Percentiles rank a stretch among this genome's conserved stretches.
Conservation (phyloP, 2,113 vertebrate species). For the Sisor rabdophorus region DNA sequence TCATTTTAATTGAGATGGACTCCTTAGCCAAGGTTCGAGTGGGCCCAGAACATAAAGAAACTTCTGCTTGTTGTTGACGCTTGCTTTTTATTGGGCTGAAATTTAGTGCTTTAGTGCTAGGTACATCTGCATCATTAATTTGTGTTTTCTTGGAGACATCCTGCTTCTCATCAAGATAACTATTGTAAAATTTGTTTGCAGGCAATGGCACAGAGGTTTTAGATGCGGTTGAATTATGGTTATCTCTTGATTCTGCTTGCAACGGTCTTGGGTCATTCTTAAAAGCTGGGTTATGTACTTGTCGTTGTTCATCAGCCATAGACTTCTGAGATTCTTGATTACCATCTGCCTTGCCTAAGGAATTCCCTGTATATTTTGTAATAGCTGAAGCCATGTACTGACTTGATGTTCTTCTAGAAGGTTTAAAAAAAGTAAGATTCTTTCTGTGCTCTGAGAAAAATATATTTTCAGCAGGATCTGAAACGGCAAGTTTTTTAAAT, state of each 20-base stretch:
- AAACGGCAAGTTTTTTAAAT: slow-evolving; percentile 49
- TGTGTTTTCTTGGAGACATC: slow-evolving; percentile 34
- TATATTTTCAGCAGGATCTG: slow-evolving; percentile 48
- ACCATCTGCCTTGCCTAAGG: slow-evolving; percentile 43
- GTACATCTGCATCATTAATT: slow-evolving; percentile 7
- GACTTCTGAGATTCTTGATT: slow-evolving; percentile 41
- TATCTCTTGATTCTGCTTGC: slow-evolving; percentile 49
- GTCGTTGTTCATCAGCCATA: slow-evolving; percentile 29
- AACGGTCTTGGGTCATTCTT: slow-evolving; percentile 52
- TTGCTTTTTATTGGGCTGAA: slow-evolving; percentile 44
- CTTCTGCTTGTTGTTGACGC: slow-evolving; percentile 32
- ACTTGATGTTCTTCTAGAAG: slow-evolving; percentile 84
- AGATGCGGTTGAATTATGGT: slow-evolving; percentile 18
- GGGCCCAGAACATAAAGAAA: slow-evolving; percentile 17
- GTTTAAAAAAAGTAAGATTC: slow-evolving; percentile 75
- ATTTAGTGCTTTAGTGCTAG: slow-evolving; percentile 40
- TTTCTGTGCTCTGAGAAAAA: slow-evolving; percentile 55
- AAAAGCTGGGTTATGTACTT: slow-evolving; percentile 24
- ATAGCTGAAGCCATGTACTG: slow-evolving; percentile 90
- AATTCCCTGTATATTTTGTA: slow-evolving; percentile 65
- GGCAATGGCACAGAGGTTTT: slow-evolving; percentile 37
- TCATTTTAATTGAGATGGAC: slow-evolving; percentile 39
- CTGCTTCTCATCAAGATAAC: slow-evolving; percentile 45
- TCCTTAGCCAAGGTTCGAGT: slow-evolving; percentile 44
- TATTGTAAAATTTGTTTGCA: slow-evolving; percentile 33